Percentiles rank a stretch among this genome's conserved stretches.
phyloP scores from a whole-genome alignment of 2,888 invertebrate genomes.

The Aleiodes alternator region DNA sequence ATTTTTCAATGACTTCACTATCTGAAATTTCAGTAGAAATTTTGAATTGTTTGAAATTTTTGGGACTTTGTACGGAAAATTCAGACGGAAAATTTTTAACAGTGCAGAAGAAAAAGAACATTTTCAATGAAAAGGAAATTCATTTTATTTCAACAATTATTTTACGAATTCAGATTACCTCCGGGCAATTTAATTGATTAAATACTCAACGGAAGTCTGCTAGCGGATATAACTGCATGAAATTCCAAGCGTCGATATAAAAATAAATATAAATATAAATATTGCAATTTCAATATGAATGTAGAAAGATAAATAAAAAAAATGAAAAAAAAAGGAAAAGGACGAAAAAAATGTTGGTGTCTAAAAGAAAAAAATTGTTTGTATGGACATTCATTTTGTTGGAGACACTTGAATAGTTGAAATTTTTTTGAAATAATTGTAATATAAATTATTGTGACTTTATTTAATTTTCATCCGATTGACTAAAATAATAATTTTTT shows the following conservation, averaged over 20 bases:
- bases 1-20: too few species aligned
- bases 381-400: neutral
- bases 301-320: neutral
- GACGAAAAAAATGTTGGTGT: too few species aligned
- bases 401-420: too few species aligned
- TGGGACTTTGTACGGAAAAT: too few species aligned
- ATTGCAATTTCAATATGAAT: neutral
- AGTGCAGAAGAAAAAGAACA: neutral
- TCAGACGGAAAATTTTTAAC: too few species aligned
- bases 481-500: too few species aligned
- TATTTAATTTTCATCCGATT: too few species aligned
- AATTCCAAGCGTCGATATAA: conserved; percentile 5
- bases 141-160: conserved; percentile 8
- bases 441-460: too few species aligned
- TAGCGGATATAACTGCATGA: conserved; percentile 19
- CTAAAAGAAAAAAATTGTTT: neutral
- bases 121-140: conserved; percentile 9
- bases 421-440: too few species aligned
- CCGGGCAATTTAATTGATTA: conserved; percentile 5
- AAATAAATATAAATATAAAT: conserved; percentile 23
- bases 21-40: too few species aligned
- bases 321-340: neutral
- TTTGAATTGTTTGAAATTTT: too few species aligned
- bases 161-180: conserved; percentile 3
- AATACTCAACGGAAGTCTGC: neutral